These are phyloP conservation scores for Rhyacichthys aspro DNA, from an alignment of 2,797 vertebrate genomes.

Conservation along the genomic window DNA sequence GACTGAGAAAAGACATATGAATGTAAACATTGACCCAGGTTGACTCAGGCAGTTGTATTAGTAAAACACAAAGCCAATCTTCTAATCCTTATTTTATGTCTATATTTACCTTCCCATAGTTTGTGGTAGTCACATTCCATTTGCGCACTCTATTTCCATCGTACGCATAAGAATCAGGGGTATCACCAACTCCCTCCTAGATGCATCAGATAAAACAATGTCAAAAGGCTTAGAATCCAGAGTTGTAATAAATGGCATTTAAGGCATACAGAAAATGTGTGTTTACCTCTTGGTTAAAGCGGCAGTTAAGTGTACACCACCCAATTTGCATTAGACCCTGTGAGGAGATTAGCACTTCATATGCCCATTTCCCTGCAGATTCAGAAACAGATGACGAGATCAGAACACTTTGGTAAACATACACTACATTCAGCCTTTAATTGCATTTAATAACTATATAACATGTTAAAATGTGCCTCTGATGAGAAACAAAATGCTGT, in stretches of 20 bases:
- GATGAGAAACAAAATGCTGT: no score
- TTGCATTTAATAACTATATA: no score
- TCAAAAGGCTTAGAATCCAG: not conserved
- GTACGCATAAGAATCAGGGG: constrained; percentile 94
- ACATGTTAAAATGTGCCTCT: no score
- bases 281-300: constrained; percentile 96
- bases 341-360: constrained; percentile 97
- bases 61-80: no score
- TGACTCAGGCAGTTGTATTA: no score
- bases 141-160: constrained; percentile 98
- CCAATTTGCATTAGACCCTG: constrained; percentile 99
- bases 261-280: not conserved
- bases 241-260: not conserved
- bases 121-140: constrained; percentile 98
- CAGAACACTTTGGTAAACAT: not conserved
- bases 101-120: constrained; percentile 93
- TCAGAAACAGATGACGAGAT: not conserved
- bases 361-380: constrained; percentile 92
- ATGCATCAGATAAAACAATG: no score
- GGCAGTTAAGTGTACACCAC: constrained; percentile 96
- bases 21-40: no score
- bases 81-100: no score
- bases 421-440: no score
- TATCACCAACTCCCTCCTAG: constrained; percentile 96
- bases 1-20: constrained; percentile 82